Evolutionary conservation across 2,797 vertebrate species (phyloP).

Genomic region (Yasuhikotakia modesta): DNA sequence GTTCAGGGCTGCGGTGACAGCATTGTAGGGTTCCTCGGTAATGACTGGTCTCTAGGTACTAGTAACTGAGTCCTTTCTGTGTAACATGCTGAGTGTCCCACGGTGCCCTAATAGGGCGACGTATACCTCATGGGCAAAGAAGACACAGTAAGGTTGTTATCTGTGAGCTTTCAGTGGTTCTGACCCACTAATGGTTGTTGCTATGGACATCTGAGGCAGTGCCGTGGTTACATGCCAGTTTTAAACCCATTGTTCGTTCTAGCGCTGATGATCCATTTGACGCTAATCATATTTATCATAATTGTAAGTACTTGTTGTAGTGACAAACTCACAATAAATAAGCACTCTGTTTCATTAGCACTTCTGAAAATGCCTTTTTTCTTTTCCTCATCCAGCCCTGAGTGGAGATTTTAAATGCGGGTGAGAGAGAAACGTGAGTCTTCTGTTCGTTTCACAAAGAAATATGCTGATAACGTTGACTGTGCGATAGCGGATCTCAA

Average conservation of each 20-base stretch:
- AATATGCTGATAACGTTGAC: slow-evolving; percentile 27
- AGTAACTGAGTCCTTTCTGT: slow-evolving; percentile 38
- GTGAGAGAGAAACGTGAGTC: neutral
- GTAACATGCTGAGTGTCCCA: slow-evolving; percentile 28
- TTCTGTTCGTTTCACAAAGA: neutral
- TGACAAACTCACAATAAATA: neutral
- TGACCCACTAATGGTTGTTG: slow-evolving; percentile 29
- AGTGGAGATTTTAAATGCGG: no score
- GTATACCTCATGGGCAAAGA: slow-evolving; percentile 35
- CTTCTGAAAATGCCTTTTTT: neutral
- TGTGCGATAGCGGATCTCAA: slow-evolving; percentile 18
- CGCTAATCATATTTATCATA: neutral
- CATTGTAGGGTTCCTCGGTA: slow-evolving; percentile 32
- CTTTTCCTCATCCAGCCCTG: no score
- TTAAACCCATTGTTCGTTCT: neutral
- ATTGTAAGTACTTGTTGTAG: neutral
- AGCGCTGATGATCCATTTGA: neutral
- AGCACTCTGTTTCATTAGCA: neutral
- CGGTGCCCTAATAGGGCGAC: slow-evolving; percentile 33
- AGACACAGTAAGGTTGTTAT: slow-evolving; percentile 20
- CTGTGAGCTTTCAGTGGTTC: neutral
- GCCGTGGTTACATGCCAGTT: neutral
- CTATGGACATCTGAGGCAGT: slow-evolving; percentile 9
- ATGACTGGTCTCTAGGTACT: slow-evolving; percentile 47
- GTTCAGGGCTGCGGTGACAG: neutral